Base-by-base conservation (phyloP, 2,113 vertebrate species). In the Labrus mixtus region DNA sequence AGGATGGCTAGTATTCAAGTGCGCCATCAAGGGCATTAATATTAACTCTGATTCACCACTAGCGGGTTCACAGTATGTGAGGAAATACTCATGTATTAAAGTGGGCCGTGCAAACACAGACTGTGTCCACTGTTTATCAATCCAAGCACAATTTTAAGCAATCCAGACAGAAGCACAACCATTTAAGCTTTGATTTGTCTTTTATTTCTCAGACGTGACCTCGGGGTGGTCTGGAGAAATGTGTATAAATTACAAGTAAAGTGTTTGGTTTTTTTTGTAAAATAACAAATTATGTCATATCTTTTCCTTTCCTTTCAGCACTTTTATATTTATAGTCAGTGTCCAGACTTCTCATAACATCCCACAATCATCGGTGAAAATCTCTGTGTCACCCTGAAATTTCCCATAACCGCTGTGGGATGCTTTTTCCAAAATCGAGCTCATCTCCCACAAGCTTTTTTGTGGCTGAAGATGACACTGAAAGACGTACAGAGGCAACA, bases 381-480 rank as follows among this genome's bases (percentile, higher is more conserved):
- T 15, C 25, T 41, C 37, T 23, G 10, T 41, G 45, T 51, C 59
- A 39, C n/a, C 33, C 48, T 60, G 10, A 8, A 2, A 67, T 73
- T 62, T 59, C 64, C 39, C 59, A 51, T 50, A 58, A 56, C 22
- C 36, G 36, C 22, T 33, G 45, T 41, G 37, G 17, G 62, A 1
- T 15, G 23, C 51, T 19, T 25, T 25, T 67, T 10, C 68, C 53
- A 17, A 19, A 20, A 36, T n/a, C 17, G 55, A 53, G 37, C 59
- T 68, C 62, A 33, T 76, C 19, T 72, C 60, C 39, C 1, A 15
- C 3, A 0, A 83, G 68, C 73, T 66, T 75, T 75, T 29, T 36
- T 68, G 54, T 67, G 50, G 62, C 29, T 67, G 56, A 73, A 16
- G 41, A 74, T 71, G 68, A 76, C 71, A 84, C 50, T 71, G 39